Evolutionary conservation across 2,113 vertebrate genomes (phyloP).

Genomic region (Caranx melampygus): DNA sequence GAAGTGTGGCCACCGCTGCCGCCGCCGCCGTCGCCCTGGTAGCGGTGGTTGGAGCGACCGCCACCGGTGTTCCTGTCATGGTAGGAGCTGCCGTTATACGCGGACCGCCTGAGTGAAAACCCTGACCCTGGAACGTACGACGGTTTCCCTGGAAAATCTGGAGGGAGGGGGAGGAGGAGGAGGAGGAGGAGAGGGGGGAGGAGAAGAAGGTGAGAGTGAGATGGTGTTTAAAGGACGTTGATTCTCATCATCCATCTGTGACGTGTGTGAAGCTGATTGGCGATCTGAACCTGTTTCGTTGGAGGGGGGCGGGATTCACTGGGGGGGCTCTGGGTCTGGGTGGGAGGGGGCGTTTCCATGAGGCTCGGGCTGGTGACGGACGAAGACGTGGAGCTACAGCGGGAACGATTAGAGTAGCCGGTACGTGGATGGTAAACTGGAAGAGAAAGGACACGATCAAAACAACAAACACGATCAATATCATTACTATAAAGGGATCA

Average conservation of each 20-base stretch:
- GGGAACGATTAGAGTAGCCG: slow-evolving; percentile 90
- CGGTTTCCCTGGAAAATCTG: slow-evolving; percentile 85
- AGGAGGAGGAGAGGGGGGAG: too few relatives aligned
- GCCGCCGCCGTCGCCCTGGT: slow-evolving; percentile 62
- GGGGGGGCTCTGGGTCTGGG: slow-evolving; percentile 72
- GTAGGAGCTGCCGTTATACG: slow-evolving; percentile 79
- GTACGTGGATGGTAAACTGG: slow-evolving; percentile 94
- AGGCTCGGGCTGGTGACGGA: slow-evolving; percentile 74
- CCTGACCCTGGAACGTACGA: slow-evolving; percentile 83
- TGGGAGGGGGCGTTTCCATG: slow-evolving; percentile 67
- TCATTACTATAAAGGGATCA: too few relatives aligned
- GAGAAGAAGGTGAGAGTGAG: too few relatives aligned
- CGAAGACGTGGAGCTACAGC: slow-evolving; percentile 85
- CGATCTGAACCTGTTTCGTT: slow-evolving; percentile 84
- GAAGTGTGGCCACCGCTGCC: slow-evolving; percentile 54
- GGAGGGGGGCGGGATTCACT: slow-evolving; percentile 78
- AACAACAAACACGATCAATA: too few relatives aligned
- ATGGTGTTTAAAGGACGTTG: too few relatives aligned
- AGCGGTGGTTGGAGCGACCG: slow-evolving; percentile 77
- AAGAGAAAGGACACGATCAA: background rate
- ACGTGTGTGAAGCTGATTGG: too few relatives aligned
- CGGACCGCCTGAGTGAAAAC: slow-evolving; percentile 83
- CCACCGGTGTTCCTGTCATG: slow-evolving; percentile 82
- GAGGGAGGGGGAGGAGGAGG: too few relatives aligned
- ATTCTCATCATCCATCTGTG: background rate